phyloP scores from a whole-genome alignment of 2,113 vertebrate genomes.

The Probosciger aterrimus region DNA sequence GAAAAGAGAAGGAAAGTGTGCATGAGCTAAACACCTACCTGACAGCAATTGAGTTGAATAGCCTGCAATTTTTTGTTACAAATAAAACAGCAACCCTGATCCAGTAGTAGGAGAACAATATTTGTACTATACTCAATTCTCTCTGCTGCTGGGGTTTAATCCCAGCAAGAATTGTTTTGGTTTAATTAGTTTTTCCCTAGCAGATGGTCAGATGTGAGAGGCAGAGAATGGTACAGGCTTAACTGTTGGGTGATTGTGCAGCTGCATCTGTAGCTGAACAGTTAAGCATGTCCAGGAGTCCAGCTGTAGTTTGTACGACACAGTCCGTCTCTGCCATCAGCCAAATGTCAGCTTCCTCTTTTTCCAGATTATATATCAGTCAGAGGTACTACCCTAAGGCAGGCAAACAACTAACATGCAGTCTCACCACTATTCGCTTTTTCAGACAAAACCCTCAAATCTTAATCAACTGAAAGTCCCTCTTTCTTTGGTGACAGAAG shows the following conservation, averaged over 20 bases:
- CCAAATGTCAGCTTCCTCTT: conserved; percentile 5
- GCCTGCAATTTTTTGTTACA: neutral
- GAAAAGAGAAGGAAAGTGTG: neutral
- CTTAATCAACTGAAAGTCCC: neutral
- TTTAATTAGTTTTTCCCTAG: conserved; percentile 51
- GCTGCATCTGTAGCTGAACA: conserved; percentile 46
- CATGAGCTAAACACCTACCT: conserved; percentile 18
- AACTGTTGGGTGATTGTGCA: conserved; percentile 42
- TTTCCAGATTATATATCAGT: neutral
- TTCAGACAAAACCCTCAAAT: neutral
- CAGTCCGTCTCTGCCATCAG: neutral
- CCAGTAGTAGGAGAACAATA: conserved; percentile 1
- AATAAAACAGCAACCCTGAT: conserved; percentile 7
- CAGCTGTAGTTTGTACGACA: conserved; percentile 8
- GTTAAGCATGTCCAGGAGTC: conserved; percentile 18
- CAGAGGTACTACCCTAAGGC: neutral
- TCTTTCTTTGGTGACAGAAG: conserved; percentile 37
- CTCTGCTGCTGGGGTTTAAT: conserved; percentile 38
- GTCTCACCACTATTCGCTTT: neutral
- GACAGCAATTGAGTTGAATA: neutral
- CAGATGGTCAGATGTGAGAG: conserved; percentile 57
- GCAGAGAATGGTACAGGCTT: conserved; percentile 59
- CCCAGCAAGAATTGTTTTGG: neutral
- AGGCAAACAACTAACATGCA: neutral
- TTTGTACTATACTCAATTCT: conserved; percentile 32